Percentiles rank a stretch among this genome's conserved stretches.
Conservation (phyloP, 2,797 vertebrate genomes). For the Myripristis jacobus region DNA sequence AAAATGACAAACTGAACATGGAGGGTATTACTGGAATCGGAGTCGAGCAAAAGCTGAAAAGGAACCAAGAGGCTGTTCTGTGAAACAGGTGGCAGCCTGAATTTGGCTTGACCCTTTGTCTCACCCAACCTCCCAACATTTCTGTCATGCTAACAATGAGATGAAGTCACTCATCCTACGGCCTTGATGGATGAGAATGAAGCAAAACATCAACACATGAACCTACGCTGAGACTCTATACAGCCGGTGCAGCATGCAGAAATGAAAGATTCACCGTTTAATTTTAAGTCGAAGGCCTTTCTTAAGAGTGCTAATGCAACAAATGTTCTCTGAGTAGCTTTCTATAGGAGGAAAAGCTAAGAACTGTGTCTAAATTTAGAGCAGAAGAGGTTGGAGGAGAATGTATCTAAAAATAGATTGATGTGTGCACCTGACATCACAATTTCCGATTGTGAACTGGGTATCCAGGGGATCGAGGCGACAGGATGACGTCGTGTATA, state of each 20-base stretch:
- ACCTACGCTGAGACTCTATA: too few relatives aligned
- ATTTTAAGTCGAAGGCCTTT: constrained; percentile 3
- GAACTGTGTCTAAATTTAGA: background rate
- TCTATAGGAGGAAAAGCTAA: background rate
- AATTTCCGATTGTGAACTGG: background rate
- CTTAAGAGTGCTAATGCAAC: constrained; percentile 25
- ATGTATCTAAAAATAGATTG: background rate
- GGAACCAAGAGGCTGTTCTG: constrained; percentile 12
- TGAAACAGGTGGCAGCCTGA: constrained; percentile 26
- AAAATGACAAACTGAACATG: constrained; percentile 8
- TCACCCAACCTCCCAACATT: background rate
- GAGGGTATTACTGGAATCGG: background rate
- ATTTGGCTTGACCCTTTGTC: background rate
- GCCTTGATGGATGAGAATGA: constrained; percentile 19
- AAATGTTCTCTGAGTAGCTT: background rate
- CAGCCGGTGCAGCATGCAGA: constrained; percentile 7
- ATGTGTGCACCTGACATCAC: background rate
- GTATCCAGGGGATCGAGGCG: background rate
- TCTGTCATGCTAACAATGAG: constrained; percentile 9
- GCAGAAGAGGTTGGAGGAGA: background rate
- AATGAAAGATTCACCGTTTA: constrained; percentile 13
- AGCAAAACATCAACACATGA: background rate
- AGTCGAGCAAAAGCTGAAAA: background rate
- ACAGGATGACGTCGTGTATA: background rate
- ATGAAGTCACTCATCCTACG: constrained; percentile 1